Percentiles rank a stretch among this genome's conserved stretches.
phyloP scores from a whole-genome alignment of 2,888 invertebrate species.

The Netelia virgata region DNA sequence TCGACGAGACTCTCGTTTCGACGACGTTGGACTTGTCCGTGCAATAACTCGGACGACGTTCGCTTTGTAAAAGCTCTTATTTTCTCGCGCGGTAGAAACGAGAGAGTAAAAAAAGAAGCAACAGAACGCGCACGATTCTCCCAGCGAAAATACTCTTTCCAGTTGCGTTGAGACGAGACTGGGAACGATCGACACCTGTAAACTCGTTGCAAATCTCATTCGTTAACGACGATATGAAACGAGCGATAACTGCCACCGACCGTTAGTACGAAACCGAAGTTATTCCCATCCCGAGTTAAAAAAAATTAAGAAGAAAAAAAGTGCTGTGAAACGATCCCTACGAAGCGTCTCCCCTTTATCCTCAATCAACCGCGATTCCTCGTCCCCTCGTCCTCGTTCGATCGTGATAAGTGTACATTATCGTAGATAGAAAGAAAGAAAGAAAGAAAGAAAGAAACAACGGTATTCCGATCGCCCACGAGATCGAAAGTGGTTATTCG shows the following conservation, averaged over 20 bases:
- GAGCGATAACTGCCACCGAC: constrained; percentile 12
- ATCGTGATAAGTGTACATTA: constrained; percentile 26
- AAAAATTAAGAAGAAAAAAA: not conserved
- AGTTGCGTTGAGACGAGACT: not conserved
- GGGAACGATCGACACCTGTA: constrained; percentile 5
- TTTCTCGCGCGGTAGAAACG: not conserved
- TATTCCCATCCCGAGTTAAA: not conserved
- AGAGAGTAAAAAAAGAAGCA: constrained; percentile 6
- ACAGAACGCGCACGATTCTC: not conserved
- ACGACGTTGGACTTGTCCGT: constrained; percentile 36
- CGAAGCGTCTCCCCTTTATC: not conserved
- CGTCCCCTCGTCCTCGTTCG: not conserved
- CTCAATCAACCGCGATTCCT: too few relatives aligned
- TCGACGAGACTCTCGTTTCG: constrained; percentile 57
- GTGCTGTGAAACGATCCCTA: constrained; percentile 24
- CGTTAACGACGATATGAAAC: constrained; percentile 9
- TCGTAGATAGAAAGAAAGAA: constrained; percentile 28
- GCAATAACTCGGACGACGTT: constrained; percentile 54
- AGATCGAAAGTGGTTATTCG: too few relatives aligned
- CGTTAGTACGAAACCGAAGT: not conserved
- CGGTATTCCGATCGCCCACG: not conserved
- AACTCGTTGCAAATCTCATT: constrained; percentile 18
- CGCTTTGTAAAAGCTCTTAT: not conserved
- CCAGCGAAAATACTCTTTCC: too few relatives aligned
- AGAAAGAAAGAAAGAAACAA: constrained; percentile 17